These are phyloP conservation scores for Galerucella nymphaeae DNA, from an alignment of 2,888 invertebrate species.

Conservation along the genomic window DNA sequence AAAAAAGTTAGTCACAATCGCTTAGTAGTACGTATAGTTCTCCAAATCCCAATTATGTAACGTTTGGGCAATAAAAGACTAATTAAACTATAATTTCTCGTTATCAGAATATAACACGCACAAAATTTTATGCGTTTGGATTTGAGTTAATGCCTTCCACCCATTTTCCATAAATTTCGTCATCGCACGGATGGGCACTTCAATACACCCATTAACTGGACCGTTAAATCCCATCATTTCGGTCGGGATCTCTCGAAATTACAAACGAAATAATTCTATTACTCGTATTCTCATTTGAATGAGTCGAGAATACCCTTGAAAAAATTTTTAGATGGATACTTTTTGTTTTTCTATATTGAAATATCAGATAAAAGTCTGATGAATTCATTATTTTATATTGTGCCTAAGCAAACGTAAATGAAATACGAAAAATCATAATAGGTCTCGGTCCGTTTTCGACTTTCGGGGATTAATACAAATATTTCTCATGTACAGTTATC, in stretches of 20 bases:
- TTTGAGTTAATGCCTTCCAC: constrained; percentile 28
- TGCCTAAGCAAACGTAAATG: no score
- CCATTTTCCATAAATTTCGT: constrained; percentile 35
- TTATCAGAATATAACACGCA: constrained; percentile 50
- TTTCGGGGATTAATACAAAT: no score
- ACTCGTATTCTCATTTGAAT: constrained; percentile 28
- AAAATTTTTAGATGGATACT: constrained; percentile 1
- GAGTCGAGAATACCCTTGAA: constrained; percentile 11
- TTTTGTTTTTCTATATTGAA: constrained; percentile 10
- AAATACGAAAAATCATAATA: no score
- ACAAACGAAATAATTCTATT: constrained; percentile 31
- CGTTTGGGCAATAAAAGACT: constrained; percentile 41
- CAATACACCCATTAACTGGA: constrained; percentile 32
- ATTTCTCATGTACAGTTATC: no score
- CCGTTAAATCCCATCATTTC: constrained; percentile 31
- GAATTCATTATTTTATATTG: no score
- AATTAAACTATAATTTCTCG: constrained; percentile 45
- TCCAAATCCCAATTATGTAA: not conserved
- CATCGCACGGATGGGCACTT: constrained; percentile 26
- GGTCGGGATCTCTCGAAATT: constrained; percentile 29
- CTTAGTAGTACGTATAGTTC: no score
- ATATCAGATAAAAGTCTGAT: not conserved
- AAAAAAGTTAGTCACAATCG: no score
- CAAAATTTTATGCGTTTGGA: constrained; percentile 40
- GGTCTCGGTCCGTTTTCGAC: no score